Evolutionary conservation across 2,797 vertebrate genomes (phyloP).

Genomic region (Cottoperca gobio): DNA sequence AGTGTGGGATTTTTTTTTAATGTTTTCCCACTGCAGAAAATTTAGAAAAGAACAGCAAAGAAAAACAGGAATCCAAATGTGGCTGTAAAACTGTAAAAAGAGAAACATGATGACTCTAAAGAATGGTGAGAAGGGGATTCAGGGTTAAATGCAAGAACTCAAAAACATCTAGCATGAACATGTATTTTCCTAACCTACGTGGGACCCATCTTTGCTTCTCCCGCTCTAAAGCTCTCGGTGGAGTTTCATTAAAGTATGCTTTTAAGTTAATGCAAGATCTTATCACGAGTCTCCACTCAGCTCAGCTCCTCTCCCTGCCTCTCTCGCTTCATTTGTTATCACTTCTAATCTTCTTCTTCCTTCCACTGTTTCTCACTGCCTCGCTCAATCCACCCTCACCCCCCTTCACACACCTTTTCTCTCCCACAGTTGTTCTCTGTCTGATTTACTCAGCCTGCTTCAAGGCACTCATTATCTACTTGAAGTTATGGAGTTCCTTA

Average conservation of each 20-base stretch:
- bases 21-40: conserved; percentile 1
- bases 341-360: conserved; percentile 71
- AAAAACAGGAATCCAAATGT: not conserved
- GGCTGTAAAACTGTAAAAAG: conserved; percentile 24
- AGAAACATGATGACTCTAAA: conserved; percentile 33
- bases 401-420: conserved; percentile 44
- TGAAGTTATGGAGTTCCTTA: conserved; percentile 77
- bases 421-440: conserved; percentile 52
- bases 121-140: conserved; percentile 30
- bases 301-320: conserved; percentile 54
- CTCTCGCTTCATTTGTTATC: conserved; percentile 73
- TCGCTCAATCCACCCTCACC: conserved; percentile 34
- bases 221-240: conserved; percentile 54
- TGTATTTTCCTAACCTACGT: conserved; percentile 66
- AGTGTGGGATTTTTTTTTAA: not conserved
- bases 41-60: not conserved
- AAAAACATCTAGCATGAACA: conserved; percentile 25
- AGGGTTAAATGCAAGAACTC: conserved; percentile 15
- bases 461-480: conserved; percentile 82
- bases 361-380: conserved; percentile 59
- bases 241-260: conserved; percentile 82
- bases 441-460: conserved; percentile 74
- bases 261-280: conserved; percentile 80
- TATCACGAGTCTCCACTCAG: conserved; percentile 65
- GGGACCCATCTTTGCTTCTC: conserved; percentile 49